phyloP scores from a whole-genome alignment of 2,797 vertebrate genomes.

The Rhynchonycteris naso region DNA sequence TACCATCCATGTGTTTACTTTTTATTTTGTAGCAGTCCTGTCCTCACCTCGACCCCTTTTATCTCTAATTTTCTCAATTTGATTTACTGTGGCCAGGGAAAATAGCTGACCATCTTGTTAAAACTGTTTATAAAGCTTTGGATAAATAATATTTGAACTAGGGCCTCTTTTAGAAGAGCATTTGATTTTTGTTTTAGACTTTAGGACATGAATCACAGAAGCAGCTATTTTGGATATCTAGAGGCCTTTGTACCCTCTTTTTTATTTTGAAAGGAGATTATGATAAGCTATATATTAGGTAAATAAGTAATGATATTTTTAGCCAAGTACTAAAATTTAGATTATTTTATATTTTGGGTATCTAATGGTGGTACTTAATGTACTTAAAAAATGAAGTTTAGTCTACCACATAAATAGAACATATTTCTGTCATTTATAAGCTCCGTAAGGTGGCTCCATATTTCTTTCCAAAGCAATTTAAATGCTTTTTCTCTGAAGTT shows the following conservation, averaged over 20 bases:
- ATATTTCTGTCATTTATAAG: neutral
- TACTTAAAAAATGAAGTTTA: slow-evolving; percentile 37
- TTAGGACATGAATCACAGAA: neutral
- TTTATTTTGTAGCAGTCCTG: neutral
- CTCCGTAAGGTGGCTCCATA: neutral
- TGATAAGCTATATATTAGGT: neutral
- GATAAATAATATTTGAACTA: slow-evolving; percentile 2
- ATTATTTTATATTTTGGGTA: neutral
- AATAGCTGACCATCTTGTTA: slow-evolving; percentile 31
- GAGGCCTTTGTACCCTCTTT: neutral
- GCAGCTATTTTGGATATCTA: neutral
- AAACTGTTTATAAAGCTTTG: slow-evolving; percentile 45
- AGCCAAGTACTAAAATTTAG: neutral
- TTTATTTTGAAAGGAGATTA: slow-evolving; percentile 5
- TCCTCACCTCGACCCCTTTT: neutral
- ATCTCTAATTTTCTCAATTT: slow-evolving; percentile 45
- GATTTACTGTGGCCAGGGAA: neutral
- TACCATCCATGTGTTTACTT: neutral
- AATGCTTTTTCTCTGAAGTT: neutral
- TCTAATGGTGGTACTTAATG: neutral
- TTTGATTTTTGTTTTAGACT: slow-evolving; percentile 9
- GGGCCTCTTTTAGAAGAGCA: neutral
- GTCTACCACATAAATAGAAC: neutral
- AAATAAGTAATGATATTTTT: slow-evolving; percentile 29
- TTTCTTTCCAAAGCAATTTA: slow-evolving; percentile 21